These are phyloP conservation scores for Melanargia galathea DNA, from an alignment of 2,888 invertebrate genomes.

Conservation along the genomic window DNA sequence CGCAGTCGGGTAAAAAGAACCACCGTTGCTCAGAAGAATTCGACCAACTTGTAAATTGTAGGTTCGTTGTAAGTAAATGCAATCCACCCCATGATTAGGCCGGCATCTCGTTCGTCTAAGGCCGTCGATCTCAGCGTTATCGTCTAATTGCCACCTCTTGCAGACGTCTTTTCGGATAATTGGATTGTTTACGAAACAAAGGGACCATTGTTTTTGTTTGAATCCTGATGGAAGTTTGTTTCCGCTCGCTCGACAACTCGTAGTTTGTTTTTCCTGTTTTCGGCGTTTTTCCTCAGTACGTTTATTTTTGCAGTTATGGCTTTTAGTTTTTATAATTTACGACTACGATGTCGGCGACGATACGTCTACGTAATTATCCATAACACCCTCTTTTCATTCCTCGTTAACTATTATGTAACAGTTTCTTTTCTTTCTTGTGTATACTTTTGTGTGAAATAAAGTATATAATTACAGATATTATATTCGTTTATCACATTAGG, in stretches of 20 bases:
- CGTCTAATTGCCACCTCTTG: constrained; percentile 40
- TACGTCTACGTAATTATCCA: not conserved
- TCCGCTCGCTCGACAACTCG: not conserved
- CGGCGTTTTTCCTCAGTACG: constrained; percentile 2
- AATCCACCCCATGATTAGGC: not conserved
- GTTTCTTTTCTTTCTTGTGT: no score
- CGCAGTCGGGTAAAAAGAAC: no score
- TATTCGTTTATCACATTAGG: no score
- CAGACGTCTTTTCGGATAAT: constrained; percentile 33
- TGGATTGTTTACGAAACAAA: constrained; percentile 42
- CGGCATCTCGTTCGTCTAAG: not conserved
- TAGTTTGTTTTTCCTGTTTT: constrained; percentile 19
- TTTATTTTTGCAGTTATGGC: constrained; percentile 14
- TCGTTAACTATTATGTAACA: no score
- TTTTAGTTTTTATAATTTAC: constrained; percentile 2
- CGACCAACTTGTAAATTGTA: not conserved
- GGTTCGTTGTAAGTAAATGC: not conserved
- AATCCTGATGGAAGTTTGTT: constrained; percentile 14
- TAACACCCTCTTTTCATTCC: no score
- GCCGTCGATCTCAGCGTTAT: not conserved
- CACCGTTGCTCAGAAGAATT: no score
- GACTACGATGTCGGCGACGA: constrained; percentile 4
- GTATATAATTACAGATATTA: no score
- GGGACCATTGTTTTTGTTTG: constrained; percentile 35
- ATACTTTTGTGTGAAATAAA: no score